A percentile compares a stretch with the other conserved stretches of the same genome.
These are phyloP conservation scores for Phaethornis superciliosus DNA, from an alignment of 2,113 vertebrate species.

Conservation along the genomic window DNA sequence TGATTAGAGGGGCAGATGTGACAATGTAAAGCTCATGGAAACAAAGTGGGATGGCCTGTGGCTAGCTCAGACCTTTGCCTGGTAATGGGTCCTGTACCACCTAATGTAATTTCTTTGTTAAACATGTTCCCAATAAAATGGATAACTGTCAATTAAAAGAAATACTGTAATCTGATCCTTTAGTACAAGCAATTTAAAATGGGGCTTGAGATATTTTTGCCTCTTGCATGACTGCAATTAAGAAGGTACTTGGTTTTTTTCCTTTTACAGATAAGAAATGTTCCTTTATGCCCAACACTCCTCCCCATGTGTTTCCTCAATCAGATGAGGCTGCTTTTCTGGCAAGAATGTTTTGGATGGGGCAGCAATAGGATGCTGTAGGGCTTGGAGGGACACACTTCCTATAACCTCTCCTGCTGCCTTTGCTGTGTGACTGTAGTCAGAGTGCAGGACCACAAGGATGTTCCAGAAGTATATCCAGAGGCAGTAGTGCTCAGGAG, in stretches of 20 bases:
- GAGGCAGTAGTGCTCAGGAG: background rate
- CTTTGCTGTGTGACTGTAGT: background rate
- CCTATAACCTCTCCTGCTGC: background rate
- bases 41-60: constrained; percentile 19
- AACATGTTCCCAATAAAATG: constrained; percentile 58
- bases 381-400: background rate
- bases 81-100: background rate
- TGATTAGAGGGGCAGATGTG: constrained; percentile 34
- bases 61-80: constrained; percentile 68
- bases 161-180: background rate
- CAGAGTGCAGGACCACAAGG: background rate
- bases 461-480: background rate
- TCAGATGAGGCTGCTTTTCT: background rate
- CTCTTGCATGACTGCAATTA: background rate
- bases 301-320: background rate
- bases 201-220: background rate
- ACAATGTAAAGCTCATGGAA: background rate
- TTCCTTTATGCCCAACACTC: background rate
- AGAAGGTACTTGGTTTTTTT: background rate
- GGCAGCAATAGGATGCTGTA: background rate
- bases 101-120: constrained; percentile 52
- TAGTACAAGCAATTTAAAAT: constrained; percentile 1
- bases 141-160: constrained; percentile 57
- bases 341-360: background rate
- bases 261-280: background rate